These are phyloP conservation scores for Otocyon megalotis DNA, from an alignment of 2,113 vertebrate species.

Conservation along the genomic window DNA sequence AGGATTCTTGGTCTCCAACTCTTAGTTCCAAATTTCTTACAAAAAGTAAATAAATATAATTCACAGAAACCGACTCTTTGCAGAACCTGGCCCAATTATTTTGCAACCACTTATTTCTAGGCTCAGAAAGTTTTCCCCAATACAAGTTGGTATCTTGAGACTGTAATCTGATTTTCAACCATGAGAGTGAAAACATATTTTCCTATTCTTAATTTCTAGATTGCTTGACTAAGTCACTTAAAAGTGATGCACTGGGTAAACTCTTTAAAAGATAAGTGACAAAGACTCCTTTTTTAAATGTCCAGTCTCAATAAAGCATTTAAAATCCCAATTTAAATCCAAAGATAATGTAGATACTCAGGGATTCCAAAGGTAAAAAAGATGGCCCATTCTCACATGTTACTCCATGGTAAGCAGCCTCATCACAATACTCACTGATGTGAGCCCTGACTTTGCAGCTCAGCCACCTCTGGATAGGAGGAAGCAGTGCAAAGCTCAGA, in stretches of 20 bases:
- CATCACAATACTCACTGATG: conserved; percentile 78
- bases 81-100: not conserved
- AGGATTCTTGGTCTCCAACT: not conserved
- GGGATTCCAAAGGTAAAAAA: conserved; percentile 78
- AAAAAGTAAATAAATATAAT: not conserved
- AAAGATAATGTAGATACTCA: conserved; percentile 69
- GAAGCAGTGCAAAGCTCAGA: conserved; percentile 83
- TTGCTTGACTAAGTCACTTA: conserved; percentile 43
- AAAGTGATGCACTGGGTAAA: conserved; percentile 2
- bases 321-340: conserved; percentile 72
- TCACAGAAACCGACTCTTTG: not conserved
- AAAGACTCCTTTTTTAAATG: conserved; percentile 58
- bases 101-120: not conserved
- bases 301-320: conserved; percentile 55
- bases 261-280: not conserved
- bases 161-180: not conserved
- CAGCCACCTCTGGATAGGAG: conserved; percentile 79
- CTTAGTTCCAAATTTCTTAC: not conserved
- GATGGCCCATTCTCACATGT: conserved; percentile 56
- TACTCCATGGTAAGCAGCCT: conserved; percentile 76
- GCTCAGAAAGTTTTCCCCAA: not conserved
- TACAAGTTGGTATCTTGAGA: not conserved
- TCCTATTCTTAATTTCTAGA: conserved; percentile 61
- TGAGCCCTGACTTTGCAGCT: conserved; percentile 80
- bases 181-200: not conserved